A percentile compares a stretch with the other conserved stretches of the same genome.
Evolutionary conservation across 2,113 vertebrate genomes (phyloP).

Genomic region (Tragulus kanchil): DNA sequence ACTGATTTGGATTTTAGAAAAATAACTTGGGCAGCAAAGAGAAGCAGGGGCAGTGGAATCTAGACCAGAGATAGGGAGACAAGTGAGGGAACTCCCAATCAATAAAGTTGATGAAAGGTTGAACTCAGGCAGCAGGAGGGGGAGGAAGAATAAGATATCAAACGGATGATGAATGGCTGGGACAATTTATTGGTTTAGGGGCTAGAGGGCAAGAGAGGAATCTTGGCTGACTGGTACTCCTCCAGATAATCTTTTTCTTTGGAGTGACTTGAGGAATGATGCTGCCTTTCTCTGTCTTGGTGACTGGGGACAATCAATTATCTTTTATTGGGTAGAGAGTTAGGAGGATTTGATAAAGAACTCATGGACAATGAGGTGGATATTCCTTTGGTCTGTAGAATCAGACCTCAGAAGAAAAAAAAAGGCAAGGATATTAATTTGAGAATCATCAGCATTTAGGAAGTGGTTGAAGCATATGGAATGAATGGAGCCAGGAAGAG

Average conservation of each 20-base stretch:
- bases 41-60: not conserved
- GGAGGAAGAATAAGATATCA: not conserved
- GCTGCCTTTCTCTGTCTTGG: not conserved
- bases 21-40: not conserved
- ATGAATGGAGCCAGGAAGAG: not conserved
- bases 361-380: not conserved
- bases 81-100: not conserved
- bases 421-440: not conserved
- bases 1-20: slow-evolving; percentile 21
- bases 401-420: not conserved
- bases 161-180: not conserved
- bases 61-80: not conserved
- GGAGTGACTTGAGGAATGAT: not conserved
- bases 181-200: not conserved
- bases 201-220: not conserved
- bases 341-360: not conserved
- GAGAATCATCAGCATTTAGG: not conserved
- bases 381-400: not conserved
- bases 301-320: not conserved
- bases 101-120: not conserved
- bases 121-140: not conserved
- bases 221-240: not conserved
- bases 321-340: not conserved
- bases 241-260: not conserved
- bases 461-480: not conserved